Percentiles rank a stretch among this genome's conserved stretches.
phyloP scores from a whole-genome alignment of 2,797 vertebrate species.

The Enoplosus armatus region DNA sequence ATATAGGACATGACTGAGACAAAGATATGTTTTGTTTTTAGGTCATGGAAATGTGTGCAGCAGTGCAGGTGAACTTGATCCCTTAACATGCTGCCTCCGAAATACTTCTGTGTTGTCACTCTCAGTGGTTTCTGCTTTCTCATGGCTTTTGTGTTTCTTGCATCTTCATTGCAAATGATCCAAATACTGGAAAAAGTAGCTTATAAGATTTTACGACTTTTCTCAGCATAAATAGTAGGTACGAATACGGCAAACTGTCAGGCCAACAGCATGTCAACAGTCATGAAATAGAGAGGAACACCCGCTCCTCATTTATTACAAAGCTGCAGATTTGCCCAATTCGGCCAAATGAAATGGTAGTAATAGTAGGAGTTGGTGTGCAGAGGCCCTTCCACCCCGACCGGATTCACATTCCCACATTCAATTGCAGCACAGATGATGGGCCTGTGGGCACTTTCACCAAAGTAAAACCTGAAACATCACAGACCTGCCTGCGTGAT shows the following conservation, averaged over 20 bases:
- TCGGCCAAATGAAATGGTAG: constrained; percentile 16
- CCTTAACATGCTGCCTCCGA: neutral
- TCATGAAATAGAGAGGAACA: neutral
- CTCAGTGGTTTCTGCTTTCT: neutral
- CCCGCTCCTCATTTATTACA: neutral
- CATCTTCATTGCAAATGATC: neutral
- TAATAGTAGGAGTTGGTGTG: no score
- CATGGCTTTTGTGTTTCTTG: neutral
- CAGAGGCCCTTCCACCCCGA: neutral
- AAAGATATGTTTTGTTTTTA: constrained; percentile 3
- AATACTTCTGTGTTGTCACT: neutral
- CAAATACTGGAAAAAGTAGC: neutral
- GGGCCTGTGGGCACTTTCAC: no score
- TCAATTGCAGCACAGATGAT: no score
- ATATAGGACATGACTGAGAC: neutral
- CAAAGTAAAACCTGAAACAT: neutral
- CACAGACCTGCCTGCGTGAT: neutral
- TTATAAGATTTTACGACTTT: neutral
- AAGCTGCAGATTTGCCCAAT: neutral
- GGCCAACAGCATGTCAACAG: rapidly evolving
- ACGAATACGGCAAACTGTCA: neutral
- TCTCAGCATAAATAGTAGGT: neutral
- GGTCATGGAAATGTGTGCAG: constrained; percentile 9
- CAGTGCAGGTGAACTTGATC: neutral
- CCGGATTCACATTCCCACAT: neutral